Conservation (phyloP, 2,797 vertebrate genomes). For the Myotis vivesi region DNA sequence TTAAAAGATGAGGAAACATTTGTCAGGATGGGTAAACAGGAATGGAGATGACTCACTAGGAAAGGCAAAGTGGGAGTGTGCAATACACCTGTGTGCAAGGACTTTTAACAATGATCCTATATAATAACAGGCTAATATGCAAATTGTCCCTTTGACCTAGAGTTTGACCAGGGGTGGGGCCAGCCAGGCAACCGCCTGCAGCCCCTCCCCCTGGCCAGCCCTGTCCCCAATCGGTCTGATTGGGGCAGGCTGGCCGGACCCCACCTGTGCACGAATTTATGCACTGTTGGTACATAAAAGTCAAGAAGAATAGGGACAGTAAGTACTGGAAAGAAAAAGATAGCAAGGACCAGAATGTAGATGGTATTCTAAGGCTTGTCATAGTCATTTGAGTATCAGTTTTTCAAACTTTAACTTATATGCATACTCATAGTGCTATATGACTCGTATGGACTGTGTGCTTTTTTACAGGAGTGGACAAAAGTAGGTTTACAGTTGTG, state of each 20-base stretch:
- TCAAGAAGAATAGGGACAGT: not conserved
- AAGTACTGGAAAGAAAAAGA: not conserved
- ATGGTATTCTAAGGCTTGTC: not conserved
- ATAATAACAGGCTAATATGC: too few species aligned
- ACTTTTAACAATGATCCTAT: not conserved
- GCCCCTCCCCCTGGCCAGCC: too few species aligned
- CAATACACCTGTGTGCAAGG: not conserved
- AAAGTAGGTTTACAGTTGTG: not conserved
- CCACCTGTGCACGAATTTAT: too few species aligned
- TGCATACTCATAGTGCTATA: not conserved
- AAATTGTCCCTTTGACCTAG: too few species aligned
- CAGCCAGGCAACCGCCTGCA: accelerated
- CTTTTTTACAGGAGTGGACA: not conserved
- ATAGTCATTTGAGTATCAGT: not conserved
- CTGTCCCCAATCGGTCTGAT: too few species aligned
- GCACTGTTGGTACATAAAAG: too few species aligned
- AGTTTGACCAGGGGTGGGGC: too few species aligned
- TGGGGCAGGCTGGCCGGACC: too few species aligned
- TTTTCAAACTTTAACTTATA: not conserved
- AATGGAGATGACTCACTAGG: not conserved
- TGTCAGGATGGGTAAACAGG: not conserved
- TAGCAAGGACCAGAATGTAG: not conserved
- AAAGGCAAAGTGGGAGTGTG: not conserved
- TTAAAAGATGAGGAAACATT: not conserved
- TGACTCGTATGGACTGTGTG: not conserved